A percentile compares a stretch with the other conserved stretches of the same genome.
These are phyloP conservation scores for Phortica magna DNA, from an alignment of 2,888 invertebrate genomes.

Conservation along the genomic window DNA sequence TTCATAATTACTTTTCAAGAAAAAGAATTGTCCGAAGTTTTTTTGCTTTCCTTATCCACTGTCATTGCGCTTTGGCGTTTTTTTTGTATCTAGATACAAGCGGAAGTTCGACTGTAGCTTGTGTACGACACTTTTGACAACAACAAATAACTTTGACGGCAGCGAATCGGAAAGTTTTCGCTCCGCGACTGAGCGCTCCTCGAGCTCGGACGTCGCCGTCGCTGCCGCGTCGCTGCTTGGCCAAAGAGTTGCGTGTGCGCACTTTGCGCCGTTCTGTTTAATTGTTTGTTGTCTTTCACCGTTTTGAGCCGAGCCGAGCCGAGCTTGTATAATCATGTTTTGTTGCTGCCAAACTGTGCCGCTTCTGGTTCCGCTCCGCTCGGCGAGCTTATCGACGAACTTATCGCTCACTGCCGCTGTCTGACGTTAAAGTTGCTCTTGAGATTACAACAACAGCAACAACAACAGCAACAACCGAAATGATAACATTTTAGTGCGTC, in stretches of 20 bases:
- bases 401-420: conserved; percentile 5
- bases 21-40: neutral
- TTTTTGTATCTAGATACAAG: no score
- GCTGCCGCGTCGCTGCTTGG: neutral
- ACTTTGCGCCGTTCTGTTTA: conserved; percentile 48
- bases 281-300: neutral
- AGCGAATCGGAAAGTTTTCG: conserved; percentile 57
- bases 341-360: no score
- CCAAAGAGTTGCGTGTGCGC: conserved; percentile 48
- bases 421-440: neutral
- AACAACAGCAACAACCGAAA: neutral
- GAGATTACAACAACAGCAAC: conserved; percentile 8
- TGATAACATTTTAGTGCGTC: conserved; percentile 38
- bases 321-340: neutral
- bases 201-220: conserved; percentile 26
- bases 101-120: conserved; percentile 35
- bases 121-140: conserved; percentile 24
- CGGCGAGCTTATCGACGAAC: no score
- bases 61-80: conserved; percentile 21
- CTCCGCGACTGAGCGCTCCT: conserved; percentile 34
- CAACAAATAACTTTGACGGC: conserved; percentile 50
- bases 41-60: conserved; percentile 1
- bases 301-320: neutral
- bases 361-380: no score
- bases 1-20: neutral